Evolutionary conservation across 1,140 invertebrate species (phyloP).

Genomic region (Calosoma granatense): DNA sequence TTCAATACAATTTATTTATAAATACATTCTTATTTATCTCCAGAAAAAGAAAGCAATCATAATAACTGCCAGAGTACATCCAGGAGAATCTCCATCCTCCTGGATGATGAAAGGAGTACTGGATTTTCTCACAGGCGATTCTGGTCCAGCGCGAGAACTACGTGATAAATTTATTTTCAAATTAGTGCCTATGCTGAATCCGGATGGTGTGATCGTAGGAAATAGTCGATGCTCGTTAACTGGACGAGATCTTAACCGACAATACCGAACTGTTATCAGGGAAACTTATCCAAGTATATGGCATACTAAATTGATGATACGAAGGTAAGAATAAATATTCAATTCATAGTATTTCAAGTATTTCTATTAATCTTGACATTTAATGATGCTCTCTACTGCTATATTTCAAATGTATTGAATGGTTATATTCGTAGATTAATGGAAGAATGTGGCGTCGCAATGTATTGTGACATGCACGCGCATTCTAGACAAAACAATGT

Average conservation of each 20-base stretch:
- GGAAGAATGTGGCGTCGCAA: constrained; percentile 83
- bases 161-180: constrained; percentile 93
- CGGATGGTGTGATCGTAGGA: constrained; percentile 91
- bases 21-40: constrained; percentile 24
- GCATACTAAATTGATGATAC: constrained; percentile 83
- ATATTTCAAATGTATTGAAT: constrained; percentile 8
- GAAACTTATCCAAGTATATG: constrained; percentile 89
- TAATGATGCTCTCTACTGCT: constrained; percentile 5
- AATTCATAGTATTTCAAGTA: neutral
- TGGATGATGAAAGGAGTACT: constrained; percentile 96
- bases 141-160: constrained; percentile 65
- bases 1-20: neutral
- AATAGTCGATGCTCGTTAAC: constrained; percentile 83
- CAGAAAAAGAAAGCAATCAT: constrained; percentile 75
- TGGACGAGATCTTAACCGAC: constrained; percentile 78
- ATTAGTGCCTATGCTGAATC: constrained; percentile 91
- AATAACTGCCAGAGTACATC: constrained; percentile 84
- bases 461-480: constrained; percentile 93
- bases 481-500: constrained; percentile 91
- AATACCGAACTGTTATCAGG: constrained; percentile 78
- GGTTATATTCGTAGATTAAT: constrained; percentile 64
- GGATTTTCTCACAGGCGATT: constrained; percentile 80
- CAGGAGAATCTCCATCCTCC: constrained; percentile 89
- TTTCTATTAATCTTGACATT: neutral
- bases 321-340: constrained; percentile 43